A percentile compares a stretch with the other conserved stretches of the same genome.
Conservation (phyloP, 2,888 invertebrate species). For the Rhaphigaster nebulosa region DNA sequence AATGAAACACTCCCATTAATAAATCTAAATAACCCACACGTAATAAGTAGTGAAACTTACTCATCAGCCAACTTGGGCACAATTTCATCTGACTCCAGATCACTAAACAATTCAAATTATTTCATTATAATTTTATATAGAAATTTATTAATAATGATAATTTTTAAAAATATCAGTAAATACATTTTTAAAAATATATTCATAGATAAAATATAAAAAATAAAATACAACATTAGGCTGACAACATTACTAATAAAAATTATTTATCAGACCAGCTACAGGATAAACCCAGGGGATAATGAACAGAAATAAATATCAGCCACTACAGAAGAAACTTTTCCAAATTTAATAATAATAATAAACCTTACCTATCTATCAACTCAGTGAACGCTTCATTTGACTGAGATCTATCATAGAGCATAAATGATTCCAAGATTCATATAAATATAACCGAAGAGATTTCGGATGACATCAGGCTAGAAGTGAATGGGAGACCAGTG, state of each 20-base stretch:
- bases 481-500: too few relatives aligned
- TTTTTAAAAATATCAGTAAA: background rate
- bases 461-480: too few relatives aligned
- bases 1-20: background rate
- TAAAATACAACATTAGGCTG: too few relatives aligned
- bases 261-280: too few relatives aligned
- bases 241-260: too few relatives aligned
- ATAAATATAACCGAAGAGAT: too few relatives aligned
- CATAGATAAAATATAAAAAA: too few relatives aligned
- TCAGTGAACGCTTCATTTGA: background rate
- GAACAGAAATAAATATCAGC: too few relatives aligned
- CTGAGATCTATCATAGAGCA: background rate
- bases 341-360: background rate
- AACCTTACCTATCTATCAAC: background rate
- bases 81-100: background rate
- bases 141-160: too few relatives aligned
- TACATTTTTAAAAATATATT: too few relatives aligned
- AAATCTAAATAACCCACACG: background rate
- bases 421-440: background rate
- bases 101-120: background rate
- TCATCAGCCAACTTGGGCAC: background rate
- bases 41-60: background rate
- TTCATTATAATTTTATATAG: background rate
- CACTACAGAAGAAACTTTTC: too few relatives aligned
- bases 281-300: background rate